phyloP scores from a whole-genome alignment of 2,888 invertebrate species.

The Melipona beecheii region DNA sequence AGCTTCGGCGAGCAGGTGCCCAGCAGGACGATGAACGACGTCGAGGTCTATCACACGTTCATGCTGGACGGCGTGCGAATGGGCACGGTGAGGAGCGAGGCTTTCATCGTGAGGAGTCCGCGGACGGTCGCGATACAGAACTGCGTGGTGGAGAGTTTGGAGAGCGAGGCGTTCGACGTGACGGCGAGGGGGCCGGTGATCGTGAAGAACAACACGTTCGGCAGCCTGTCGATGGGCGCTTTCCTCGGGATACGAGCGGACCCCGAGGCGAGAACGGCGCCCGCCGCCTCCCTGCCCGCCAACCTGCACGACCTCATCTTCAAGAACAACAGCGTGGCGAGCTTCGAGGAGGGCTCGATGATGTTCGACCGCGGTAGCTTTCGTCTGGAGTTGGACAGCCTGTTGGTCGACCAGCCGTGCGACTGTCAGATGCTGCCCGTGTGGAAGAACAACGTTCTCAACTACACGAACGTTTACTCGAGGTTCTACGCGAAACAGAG shows the following conservation, averaged over 20 bases:
- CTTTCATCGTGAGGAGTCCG: conserved; percentile 88
- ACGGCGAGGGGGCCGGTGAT: conserved; percentile 87
- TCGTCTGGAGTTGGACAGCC: conserved; percentile 86
- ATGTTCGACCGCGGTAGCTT: conserved; percentile 86
- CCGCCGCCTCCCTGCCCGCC: conserved; percentile 82
- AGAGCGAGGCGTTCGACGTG: conserved; percentile 88
- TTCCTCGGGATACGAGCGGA: conserved; percentile 86
- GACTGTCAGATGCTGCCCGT: conserved; percentile 85
- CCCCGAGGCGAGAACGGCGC: conserved; percentile 82
- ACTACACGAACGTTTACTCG: conserved; percentile 79
- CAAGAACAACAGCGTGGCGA: conserved; percentile 87
- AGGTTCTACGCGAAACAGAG: conserved; percentile 72
- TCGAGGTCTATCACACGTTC: conserved; percentile 89
- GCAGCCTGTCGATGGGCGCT: conserved; percentile 86
- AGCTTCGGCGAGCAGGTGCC: conserved; percentile 86
- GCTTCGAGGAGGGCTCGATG: conserved; percentile 86
- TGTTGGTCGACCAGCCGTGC: conserved; percentile 87
- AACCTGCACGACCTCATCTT: conserved; percentile 86
- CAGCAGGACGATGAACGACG: conserved; percentile 90
- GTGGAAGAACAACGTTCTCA: conserved; percentile 80
- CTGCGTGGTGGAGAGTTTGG: conserved; percentile 86
- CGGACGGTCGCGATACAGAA: conserved; percentile 87
- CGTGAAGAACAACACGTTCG: conserved; percentile 88
- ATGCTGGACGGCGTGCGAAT: conserved; percentile 88
- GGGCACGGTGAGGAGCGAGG: conserved; percentile 88